phyloP scores from a whole-genome alignment of 2,888 invertebrate genomes.

The Apoda limacodes region DNA sequence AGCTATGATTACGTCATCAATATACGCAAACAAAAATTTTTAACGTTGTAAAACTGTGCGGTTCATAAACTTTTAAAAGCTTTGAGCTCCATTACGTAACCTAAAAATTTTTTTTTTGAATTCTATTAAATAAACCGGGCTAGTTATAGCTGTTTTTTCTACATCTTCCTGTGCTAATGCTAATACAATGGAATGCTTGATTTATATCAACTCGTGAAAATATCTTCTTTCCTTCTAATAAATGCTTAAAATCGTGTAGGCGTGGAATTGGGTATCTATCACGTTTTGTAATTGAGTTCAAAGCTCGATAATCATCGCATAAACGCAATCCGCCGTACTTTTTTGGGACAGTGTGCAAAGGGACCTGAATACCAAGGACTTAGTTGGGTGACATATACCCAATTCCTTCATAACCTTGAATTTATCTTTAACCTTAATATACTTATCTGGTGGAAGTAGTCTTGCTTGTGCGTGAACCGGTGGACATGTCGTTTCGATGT shows the following conservation, averaged over 20 bases:
- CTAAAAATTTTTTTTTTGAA: constrained; percentile 6
- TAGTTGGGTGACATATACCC: constrained; percentile 9
- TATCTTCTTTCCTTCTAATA: constrained; percentile 14
- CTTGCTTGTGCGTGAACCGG: too few relatives aligned
- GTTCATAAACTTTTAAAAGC: constrained; percentile 10
- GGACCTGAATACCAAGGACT: constrained; percentile 6
- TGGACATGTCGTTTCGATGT: too few relatives aligned
- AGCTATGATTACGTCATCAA: too few relatives aligned
- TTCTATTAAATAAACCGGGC: constrained; percentile 4
- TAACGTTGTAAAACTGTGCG: too few relatives aligned
- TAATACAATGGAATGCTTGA: constrained; percentile 15
- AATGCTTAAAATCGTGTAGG: constrained; percentile 8
- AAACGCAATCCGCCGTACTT: constrained; percentile 2
- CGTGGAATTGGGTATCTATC: constrained; percentile 12
- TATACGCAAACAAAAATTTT: too few relatives aligned
- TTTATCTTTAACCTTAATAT: constrained; percentile 9
- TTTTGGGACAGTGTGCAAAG: constrained; percentile 6
- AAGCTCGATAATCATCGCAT: constrained; percentile 5
- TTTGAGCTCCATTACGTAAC: constrained; percentile 1
- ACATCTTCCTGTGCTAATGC: constrained; percentile 8
- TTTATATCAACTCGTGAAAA: constrained; percentile 13
- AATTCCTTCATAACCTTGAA: constrained; percentile 5
- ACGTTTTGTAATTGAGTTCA: constrained; percentile 5
- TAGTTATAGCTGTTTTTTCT: constrained; percentile 14
- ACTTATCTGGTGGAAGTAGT: too few relatives aligned